phyloP scores from a whole-genome alignment of 2,797 vertebrate genomes.

The Platyrinchus mystaceus region DNA sequence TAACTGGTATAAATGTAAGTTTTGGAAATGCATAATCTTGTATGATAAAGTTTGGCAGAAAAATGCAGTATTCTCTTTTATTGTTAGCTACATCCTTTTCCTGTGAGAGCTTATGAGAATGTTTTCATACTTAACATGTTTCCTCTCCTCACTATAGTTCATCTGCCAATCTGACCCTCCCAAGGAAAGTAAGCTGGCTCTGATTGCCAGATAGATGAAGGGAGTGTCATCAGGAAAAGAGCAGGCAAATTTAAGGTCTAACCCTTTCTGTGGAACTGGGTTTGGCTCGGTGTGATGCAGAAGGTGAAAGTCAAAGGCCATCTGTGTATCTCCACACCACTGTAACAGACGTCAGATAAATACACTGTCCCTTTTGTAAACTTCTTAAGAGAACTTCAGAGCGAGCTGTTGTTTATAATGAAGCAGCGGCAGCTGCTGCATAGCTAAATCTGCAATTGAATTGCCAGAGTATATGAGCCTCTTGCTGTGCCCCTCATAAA shows the following conservation, averaged over 20 bases:
- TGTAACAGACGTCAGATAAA: conserved; percentile 20
- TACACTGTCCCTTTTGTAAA: conserved; percentile 39
- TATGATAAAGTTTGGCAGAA: neutral
- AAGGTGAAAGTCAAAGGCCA: conserved; percentile 44
- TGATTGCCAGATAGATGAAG: neutral
- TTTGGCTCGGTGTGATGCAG: neutral
- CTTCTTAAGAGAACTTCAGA: conserved; percentile 17
- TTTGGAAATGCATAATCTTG: neutral
- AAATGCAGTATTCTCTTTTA: neutral
- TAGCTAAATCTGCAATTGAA: conserved; percentile 43
- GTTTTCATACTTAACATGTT: conserved; percentile 53
- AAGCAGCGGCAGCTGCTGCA: conserved; percentile 35
- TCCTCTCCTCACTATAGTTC: conserved; percentile 29
- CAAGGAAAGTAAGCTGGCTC: conserved; percentile 17
- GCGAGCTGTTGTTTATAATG: neutral
- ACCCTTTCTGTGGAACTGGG: neutral
- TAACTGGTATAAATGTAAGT: neutral
- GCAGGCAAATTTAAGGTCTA: neutral
- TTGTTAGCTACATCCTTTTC: conserved; percentile 63
- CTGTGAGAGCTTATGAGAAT: conserved; percentile 44
- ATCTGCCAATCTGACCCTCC: conserved; percentile 47
- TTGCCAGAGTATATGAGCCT: neutral
- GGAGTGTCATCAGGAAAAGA: neutral
- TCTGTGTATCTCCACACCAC: conserved; percentile 14
- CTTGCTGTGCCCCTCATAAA: conserved; percentile 29